Evolutionary conservation across 2,888 invertebrate genomes (phyloP), one percentile per base, ranked within the genome.

Genomic region (Torymus aiolomorphi): DNA sequence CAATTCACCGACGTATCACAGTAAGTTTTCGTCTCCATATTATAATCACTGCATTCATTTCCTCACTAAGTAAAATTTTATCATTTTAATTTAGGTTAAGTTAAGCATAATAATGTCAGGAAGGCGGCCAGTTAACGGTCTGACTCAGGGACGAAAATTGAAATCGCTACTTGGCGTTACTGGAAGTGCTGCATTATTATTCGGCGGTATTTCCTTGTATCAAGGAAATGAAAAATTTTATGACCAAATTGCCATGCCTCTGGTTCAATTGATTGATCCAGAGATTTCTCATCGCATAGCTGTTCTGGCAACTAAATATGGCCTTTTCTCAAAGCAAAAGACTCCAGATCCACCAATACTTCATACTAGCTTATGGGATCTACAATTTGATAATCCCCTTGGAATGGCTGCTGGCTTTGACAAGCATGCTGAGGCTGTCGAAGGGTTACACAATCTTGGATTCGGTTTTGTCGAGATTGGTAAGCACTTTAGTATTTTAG

Each of bases 401-500:
- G 99, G 99, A n/a, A 94, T 99, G 87, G 99, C 99, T 42, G 99
- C 99, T 78, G 99, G 99, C 8, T 99, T 99, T 91, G 99, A 99
- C 90, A 99, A 99, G 91, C 95, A 99, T 91, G 98, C 95, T 8
- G 98, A 98, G 92, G 97, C 97, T 24, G 92, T 98, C 1, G 90
- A 94, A 85, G 96, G 97, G 0, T 91, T 99, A 57, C 92, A 94
- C 81, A 94, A 94, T 86, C 91, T 97, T 78, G 99, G 99, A 0
- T 98, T 99, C 91, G 96, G 98, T 5, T 97, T 98, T 90, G 94
- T 99, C 24, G 99, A 99, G 93, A 94, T 99, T 85, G 99, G 99
- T 80, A 84, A 82, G 57, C 16, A 59, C 12, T 18, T 56, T 56
- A 56, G 54, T 57, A 52, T 52, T 66, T 61, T 63, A 67, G 63